These are phyloP conservation scores for Ophthalmolycus amberensis DNA, from an alignment of 2,113 vertebrate genomes.

Conservation along the genomic window DNA sequence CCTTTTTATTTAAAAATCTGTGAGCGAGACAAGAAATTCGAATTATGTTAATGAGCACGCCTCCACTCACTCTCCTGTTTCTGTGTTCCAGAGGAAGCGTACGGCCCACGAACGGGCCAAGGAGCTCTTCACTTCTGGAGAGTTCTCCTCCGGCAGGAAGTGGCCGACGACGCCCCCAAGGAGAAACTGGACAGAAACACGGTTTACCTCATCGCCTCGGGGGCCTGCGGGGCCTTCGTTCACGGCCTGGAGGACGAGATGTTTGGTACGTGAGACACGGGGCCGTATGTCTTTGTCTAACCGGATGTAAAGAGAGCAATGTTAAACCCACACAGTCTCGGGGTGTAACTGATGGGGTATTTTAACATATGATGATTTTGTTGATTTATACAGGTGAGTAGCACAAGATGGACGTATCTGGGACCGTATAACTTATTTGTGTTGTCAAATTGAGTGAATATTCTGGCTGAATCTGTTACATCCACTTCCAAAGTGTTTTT, in stretches of 20 bases:
- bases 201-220: slow-evolving; percentile 95
- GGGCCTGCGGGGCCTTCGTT: slow-evolving; percentile 97
- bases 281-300: not conserved
- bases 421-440: not conserved
- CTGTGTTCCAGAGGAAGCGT: slow-evolving; percentile 88
- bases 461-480: no score
- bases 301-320: not conserved
- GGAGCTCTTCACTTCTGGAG: slow-evolving; percentile 95
- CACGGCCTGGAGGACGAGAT: slow-evolving; percentile 98
- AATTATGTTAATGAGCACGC: not conserved
- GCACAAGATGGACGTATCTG: not conserved
- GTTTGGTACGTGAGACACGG: slow-evolving; percentile 87
- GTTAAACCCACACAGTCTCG: not conserved
- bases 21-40: not conserved
- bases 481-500: no score
- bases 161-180: slow-evolving; percentile 97
- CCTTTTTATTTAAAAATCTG: not conserved
- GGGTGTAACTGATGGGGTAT: not conserved
- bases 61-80: not conserved
- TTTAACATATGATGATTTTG: not conserved
- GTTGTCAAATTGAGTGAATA: no score
- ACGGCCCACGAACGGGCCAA: slow-evolving; percentile 97
- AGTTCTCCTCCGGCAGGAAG: slow-evolving; percentile 96
- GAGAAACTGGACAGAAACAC: slow-evolving; percentile 94
- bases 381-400: not conserved